Evolutionary conservation across 2,888 invertebrate genomes (phyloP), one percentile per base, ranked within the genome.

Genomic region (Leucophenga maculata): DNA sequence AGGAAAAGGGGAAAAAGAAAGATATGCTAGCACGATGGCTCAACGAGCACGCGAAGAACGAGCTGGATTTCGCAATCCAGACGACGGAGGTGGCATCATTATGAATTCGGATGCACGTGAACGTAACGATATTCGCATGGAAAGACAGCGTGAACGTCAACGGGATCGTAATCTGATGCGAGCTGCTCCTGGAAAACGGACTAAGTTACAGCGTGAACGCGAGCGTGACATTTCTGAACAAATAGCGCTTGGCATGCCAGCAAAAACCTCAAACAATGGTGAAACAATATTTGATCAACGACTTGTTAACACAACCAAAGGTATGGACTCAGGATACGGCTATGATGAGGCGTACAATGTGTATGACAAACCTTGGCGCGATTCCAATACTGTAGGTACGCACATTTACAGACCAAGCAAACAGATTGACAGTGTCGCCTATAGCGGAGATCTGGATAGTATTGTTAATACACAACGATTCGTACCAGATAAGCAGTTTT

Each of bases 211-310:
- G 81, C 92, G 94, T 54, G 96, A 97, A 83, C 91, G 97, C 2
- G 99, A 99, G 79, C 92, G 99, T 4, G 99, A 99, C 85, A 97
- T 99, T 70, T 98, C 97, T 9, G 99, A 99, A 86, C 97, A 99
- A 90, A 99, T 99, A 77, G 99, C 99, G 0, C 91, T 99, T 14
- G 99, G 99, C 0, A 89, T 99, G 89, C 99, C 99, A 0, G 94
- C 97, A 0, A 94, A 95, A 85, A 92, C 92, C 4, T 88, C 91
- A 11, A 88, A 90, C 11, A 92, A 91, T 6, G 93, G 93, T 0
- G 98, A 97, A 83, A 92, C 93, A 0, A 93, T 95, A 86, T 99
- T 98, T 87, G 99, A 99, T 89, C 97, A 98, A 86, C 90, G 99
- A 44, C 90, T 99, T 14, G 99, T 99, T 88, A 99, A 99, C 82